Evolutionary conservation across 2,113 vertebrate genomes (phyloP).

Genomic region (Aix galericulata): DNA sequence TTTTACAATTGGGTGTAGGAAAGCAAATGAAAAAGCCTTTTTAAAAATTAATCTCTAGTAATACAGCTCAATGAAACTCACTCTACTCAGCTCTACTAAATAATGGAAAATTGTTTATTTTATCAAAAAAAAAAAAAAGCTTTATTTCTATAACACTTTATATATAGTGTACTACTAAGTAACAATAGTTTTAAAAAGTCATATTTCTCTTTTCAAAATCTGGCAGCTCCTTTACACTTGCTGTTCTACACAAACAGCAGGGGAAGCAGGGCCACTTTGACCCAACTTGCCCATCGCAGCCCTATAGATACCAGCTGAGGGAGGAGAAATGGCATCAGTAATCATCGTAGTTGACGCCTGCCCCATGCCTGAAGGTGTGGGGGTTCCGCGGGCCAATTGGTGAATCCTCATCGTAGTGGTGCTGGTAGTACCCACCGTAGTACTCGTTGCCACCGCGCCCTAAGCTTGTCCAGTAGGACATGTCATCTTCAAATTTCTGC

Average conservation of each 20-base stretch:
- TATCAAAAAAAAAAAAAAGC: slow-evolving; percentile 26
- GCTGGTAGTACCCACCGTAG: slow-evolving; percentile 83
- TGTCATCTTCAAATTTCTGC: slow-evolving; percentile 92
- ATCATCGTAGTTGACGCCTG: slow-evolving; percentile 92
- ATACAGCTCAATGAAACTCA: neutral
- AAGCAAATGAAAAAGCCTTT: neutral
- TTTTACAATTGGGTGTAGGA: neutral
- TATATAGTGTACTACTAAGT: slow-evolving; percentile 35
- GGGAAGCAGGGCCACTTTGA: neutral
- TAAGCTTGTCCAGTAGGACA: slow-evolving; percentile 89
- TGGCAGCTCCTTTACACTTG: neutral
- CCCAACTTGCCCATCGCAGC: neutral
- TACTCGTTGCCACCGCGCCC: slow-evolving; percentile 80
- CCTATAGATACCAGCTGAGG: rapidly evolving
- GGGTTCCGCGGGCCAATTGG: slow-evolving; percentile 81
- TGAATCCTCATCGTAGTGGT: slow-evolving; percentile 91
- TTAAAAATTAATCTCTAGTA: neutral
- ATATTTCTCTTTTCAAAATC: neutral
- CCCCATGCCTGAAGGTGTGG: slow-evolving; percentile 83
- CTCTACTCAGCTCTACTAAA: neutral
- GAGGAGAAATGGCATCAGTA: slow-evolving; percentile 65
- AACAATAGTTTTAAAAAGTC: neutral
- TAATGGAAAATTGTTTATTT: neutral
- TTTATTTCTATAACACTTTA: slow-evolving; percentile 61
- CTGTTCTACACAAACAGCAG: neutral